Evolutionary conservation across 1,140 invertebrate species (phyloP), one percentile per base, ranked within the genome.

Genomic region (Gryllus bimaculatus): DNA sequence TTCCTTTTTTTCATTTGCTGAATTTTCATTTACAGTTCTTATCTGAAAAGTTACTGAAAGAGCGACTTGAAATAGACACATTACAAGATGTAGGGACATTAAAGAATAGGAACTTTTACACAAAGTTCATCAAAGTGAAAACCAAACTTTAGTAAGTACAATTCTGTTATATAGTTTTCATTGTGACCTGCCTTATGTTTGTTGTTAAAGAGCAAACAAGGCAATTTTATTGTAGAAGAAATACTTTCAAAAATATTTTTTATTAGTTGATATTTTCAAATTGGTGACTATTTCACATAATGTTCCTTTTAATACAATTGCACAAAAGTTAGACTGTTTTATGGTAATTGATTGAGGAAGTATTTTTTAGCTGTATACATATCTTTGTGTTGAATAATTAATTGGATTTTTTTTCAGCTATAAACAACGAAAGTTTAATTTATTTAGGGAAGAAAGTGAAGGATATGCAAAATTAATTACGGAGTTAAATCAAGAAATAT

Each of bases 391-490:
- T 13, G n/a, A 39, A 47, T 75, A 13, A 47, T 75, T 15, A 77
- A 54, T 54, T 74, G 47, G 77, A 48, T 20, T 79, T 15, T 66
- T 82, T 91, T 92, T 81, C 86, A 99, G 97, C 86, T 99, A 99
- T 85, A 99, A 99, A 86, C 98, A 99, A 86, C 92, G 97, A 82
- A 99, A 99, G 84, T 99, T 99, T 86, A 99, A 99, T 89, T 89
- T 99, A 80, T 95, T 99, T 84, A 90, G 98, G 77, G 98, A 99
- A 89, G 98, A 99, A 87, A 98, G 94, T 88, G 98, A 99, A 91
- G 98, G 98, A 8, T 99, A 98, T 88, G 94, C 97, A 8, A 99
- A 99, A 87, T 88, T 99, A 8, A 93, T 99, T 73, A 93, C 95
- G n/a, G 98, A 99, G 88, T 88, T 99, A 79, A 97, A 95, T 89